Percentiles rank a stretch among this genome's conserved stretches.
Evolutionary conservation across 2,113 vertebrate genomes (phyloP).

Genomic region (Ploceus nigricollis): DNA sequence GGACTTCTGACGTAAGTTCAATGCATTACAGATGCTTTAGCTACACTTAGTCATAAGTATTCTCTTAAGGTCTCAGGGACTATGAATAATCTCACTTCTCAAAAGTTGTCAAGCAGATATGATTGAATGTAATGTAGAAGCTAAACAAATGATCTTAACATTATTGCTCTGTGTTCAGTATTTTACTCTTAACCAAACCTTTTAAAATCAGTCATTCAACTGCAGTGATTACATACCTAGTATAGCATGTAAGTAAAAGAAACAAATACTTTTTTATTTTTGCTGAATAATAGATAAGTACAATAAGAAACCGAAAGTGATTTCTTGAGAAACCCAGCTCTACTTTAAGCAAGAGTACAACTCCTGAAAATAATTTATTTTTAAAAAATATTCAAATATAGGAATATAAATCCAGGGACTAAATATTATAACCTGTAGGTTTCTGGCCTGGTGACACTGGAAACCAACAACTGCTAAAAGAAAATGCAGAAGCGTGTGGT

Average conservation of each 20-base stretch:
- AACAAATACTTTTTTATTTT: neutral
- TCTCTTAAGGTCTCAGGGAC: neutral
- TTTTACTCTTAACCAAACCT: neutral
- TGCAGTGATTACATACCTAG: neutral
- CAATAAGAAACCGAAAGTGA: neutral
- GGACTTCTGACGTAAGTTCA: constrained; percentile 92
- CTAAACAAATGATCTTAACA: neutral
- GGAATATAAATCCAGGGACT: neutral
- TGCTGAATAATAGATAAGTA: neutral
- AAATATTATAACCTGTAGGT: neutral
- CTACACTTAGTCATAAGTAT: neutral
- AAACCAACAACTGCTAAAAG: neutral
- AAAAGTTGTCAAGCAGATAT: neutral
- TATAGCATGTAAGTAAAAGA: neutral
- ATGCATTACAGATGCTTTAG: neutral
- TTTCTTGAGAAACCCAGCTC: neutral
- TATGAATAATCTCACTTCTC: neutral
- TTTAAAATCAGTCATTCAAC: neutral
- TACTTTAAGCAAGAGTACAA: neutral
- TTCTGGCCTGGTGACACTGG: neutral
- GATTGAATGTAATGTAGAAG: neutral
- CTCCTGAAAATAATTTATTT: neutral
- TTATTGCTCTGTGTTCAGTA: neutral
- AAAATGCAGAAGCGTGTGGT: neutral
- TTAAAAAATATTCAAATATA: neutral